Evolutionary conservation across 2,113 vertebrate species (phyloP), one percentile per base, ranked within the genome.

Genomic region (Erythrocercus mccallii): DNA sequence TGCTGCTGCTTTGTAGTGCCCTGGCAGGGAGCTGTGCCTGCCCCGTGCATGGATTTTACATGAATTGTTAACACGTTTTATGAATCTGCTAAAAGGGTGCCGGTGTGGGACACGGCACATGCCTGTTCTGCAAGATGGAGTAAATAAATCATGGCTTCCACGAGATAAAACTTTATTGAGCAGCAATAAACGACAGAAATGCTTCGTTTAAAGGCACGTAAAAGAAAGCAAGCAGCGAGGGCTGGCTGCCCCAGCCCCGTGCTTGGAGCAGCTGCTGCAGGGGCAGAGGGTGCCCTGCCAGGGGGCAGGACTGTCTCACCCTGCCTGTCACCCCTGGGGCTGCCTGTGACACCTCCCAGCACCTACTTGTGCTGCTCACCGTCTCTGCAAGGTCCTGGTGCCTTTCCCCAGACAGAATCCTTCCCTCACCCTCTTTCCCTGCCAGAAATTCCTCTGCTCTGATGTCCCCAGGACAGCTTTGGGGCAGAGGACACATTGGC

Each of bases 141-240:
- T 96, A 92, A 95, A 94, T 97, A 96, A 96, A 97, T 95, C 90
- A 42, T 12, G 81, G 7, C 92, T 95, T 78, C 35, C 95, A 94
- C 79, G n/a, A 96, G 95, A 95, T 95, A 96, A 95, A 97, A 97
- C 66, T 97, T 97, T 97, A 97, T 95, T 80, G 95, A 96, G 95
- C 77, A 96, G 96, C 90, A 93, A 90, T 96, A 97, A 96, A 96
- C 2, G 69, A 73, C 96, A 91, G 90, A 73, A 95, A 93, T 68
- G 91, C 82, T 93, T 54, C 33, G 6, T 97, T 97, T 96, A 96
- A 96, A 96, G 93, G 42, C 42, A 28, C 3, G 86, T 96, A 90
- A 95, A 97, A 86, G 44, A 25, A 95, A 83, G 38, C 33, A 45
- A 89, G 54, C 74, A 69, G 0, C 3, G 60, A 58, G 86, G 80